Evolutionary conservation across 2,113 vertebrate genomes (phyloP), one percentile per base, ranked within the genome.

Genomic region (Alligator sinensis): DNA sequence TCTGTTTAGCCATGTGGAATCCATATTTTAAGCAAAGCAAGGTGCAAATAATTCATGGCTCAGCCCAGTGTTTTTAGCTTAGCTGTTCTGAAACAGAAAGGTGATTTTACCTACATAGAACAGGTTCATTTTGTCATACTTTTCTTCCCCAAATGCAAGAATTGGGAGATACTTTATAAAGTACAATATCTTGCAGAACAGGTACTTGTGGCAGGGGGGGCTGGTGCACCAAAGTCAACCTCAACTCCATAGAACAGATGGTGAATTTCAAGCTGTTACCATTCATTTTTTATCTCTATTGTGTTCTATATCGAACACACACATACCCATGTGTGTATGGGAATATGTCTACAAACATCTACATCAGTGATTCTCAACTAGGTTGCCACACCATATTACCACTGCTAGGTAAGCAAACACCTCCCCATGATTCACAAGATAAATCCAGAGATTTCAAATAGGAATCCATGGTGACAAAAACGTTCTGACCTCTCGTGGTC

Each of bases 151-250:
- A 38, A 22, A 25, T 4, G 34, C 34, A 38, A 47, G 22, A 34
- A 15, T 88, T 16, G 54, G 34, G 58, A 34, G 15, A 62, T 19
- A 34, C 16, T 62, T 80, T 22, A 6, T 30, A 25, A 47, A 72
- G 25, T 47, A 77, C 87, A 62, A 47, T 25, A 17, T 76, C 38
- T 81, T 86, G 30, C 81, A 59, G 95, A 93, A 76, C 77, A 91
- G 93, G 96, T 74, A 89, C 59, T 13, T 94, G 90, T 96, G 87
- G 95, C 95, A 96, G 58, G 14, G 5, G 17, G 80, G 87, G n/a
- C n/a, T n/a, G n/a, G n/a, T n/a, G 80, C 25, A 92, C 61, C 84
- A 86, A 47, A 96, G 87, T 84, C 95, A 92, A 62, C 76, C 89
- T 95, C 3, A 62, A 38, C 47, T 47, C 47, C 47, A 47, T 47